phyloP scores from a whole-genome alignment of 2,797 vertebrate genomes.

The Lepus oiostolus region DNA sequence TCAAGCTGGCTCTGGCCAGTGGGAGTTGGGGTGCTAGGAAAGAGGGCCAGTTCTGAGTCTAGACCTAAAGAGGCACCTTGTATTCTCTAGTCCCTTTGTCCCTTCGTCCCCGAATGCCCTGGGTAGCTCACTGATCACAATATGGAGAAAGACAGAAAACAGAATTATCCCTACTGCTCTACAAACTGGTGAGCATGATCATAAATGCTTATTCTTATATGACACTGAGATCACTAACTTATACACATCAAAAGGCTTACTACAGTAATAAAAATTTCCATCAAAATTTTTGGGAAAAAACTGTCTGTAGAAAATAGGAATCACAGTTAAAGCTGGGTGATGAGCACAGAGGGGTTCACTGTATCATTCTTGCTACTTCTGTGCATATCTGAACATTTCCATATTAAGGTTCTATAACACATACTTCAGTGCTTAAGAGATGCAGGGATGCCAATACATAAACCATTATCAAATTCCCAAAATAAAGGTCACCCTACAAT shows the following conservation, averaged over 20 bases:
- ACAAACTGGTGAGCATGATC: not conserved
- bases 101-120: not conserved
- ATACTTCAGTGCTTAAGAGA: not conserved
- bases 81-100: not conserved
- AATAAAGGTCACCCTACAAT: not conserved
- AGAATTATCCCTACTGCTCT: not conserved
- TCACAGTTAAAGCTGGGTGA: not conserved
- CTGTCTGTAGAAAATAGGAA: not conserved
- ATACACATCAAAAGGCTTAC: not conserved
- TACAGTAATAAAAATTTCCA: not conserved
- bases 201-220: not conserved
- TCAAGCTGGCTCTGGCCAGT: not conserved
- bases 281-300: constrained; percentile 9
- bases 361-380: not conserved
- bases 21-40: not conserved
- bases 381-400: not conserved
- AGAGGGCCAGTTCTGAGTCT: not conserved
- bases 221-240: not conserved
- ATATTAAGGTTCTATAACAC: not conserved
- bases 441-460: not conserved
- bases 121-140: not conserved
- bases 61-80: not conserved
- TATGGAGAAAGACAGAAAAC: not conserved
- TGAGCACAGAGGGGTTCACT: not conserved
- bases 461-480: not conserved